phyloP scores from a whole-genome alignment of 2,888 invertebrate species.

The Belgica antarctica region DNA sequence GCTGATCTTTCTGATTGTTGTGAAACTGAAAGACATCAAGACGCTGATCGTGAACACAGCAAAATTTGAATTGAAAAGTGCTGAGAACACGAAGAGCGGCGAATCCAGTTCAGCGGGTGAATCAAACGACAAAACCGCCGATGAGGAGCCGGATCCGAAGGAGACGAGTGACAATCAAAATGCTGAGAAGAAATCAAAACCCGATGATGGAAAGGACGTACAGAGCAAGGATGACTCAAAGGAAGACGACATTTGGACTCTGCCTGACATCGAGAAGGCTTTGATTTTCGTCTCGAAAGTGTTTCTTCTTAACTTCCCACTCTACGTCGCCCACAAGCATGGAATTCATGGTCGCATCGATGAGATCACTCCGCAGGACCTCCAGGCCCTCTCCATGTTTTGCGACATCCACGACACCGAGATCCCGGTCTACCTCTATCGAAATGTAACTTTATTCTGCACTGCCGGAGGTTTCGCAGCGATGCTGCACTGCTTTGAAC shows the following conservation, averaged over 20 bases:
- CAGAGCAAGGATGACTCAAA: slow-evolving; percentile 49
- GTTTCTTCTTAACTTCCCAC: slow-evolving; percentile 85
- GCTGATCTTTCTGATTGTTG: slow-evolving; percentile 77
- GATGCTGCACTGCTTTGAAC: slow-evolving; percentile 84
- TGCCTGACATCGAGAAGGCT: slow-evolving; percentile 83
- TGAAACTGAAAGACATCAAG: slow-evolving; percentile 73
- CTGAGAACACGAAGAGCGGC: neutral
- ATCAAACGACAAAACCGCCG: slow-evolving; percentile 38
- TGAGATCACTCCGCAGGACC: slow-evolving; percentile 81
- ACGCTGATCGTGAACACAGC: slow-evolving; percentile 55
- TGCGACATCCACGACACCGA: slow-evolving; percentile 93
- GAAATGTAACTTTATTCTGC: slow-evolving; percentile 92
- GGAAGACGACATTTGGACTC: slow-evolving; percentile 63
- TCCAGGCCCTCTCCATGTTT: slow-evolving; percentile 68
- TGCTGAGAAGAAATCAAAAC: slow-evolving; percentile 47
- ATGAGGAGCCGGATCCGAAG: slow-evolving; percentile 1
- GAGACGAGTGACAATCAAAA: slow-evolving; percentile 25
- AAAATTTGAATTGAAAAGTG: slow-evolving; percentile 37
- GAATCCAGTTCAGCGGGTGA: neutral
- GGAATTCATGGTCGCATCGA: slow-evolving; percentile 76
- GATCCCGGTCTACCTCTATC: slow-evolving; percentile 82
- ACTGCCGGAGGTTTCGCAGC: slow-evolving; percentile 85
- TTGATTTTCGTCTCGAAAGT: slow-evolving; percentile 84
- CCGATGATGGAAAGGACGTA: slow-evolving; percentile 51
- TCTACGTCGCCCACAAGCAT: slow-evolving; percentile 84